Evolutionary conservation across 1,140 invertebrate genomes (phyloP).

Genomic region (Bombus pyrosoma): DNA sequence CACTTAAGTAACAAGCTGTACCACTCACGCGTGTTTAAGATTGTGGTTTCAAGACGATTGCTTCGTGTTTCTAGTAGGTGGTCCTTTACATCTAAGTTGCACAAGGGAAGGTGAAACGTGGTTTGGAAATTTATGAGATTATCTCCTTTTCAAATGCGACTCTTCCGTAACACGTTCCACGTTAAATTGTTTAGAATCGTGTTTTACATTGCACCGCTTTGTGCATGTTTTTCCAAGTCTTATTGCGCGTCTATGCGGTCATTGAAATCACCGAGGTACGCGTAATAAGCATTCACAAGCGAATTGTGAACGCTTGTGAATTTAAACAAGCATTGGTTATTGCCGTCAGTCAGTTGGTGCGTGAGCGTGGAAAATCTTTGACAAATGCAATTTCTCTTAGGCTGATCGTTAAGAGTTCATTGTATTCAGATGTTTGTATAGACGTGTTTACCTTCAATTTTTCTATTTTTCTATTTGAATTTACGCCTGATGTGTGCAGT

Average conservation of each 20-base stretch:
- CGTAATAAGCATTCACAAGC: background rate
- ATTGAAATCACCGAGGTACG: slow-evolving; percentile 6
- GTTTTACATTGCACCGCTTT: background rate
- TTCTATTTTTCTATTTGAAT: slow-evolving; percentile 1
- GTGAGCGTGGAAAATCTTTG: slow-evolving; percentile 4
- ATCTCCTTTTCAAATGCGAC: background rate
- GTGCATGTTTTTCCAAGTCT: background rate
- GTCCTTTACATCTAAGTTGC: background rate
- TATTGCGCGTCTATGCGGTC: background rate
- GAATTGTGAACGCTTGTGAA: background rate
- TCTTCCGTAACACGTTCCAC: background rate
- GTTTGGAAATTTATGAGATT: slow-evolving; percentile 17
- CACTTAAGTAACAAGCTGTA: slow-evolving; percentile 25
- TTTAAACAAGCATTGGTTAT: background rate
- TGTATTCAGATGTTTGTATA: background rate
- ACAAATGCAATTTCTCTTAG: slow-evolving; percentile 12
- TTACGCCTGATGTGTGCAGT: background rate
- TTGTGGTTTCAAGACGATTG: background rate
- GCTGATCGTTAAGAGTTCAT: slow-evolving; percentile 5
- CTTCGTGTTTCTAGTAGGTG: slow-evolving; percentile 26
- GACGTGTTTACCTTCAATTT: background rate
- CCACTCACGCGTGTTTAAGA: background rate
- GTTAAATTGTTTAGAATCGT: background rate
- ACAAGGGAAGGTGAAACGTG: background rate
- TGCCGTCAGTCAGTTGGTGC: background rate